Evolutionary conservation across 2,113 vertebrate species (phyloP), one percentile per base, ranked within the genome.

Genomic region (Balaenoptera acutorostrata): DNA sequence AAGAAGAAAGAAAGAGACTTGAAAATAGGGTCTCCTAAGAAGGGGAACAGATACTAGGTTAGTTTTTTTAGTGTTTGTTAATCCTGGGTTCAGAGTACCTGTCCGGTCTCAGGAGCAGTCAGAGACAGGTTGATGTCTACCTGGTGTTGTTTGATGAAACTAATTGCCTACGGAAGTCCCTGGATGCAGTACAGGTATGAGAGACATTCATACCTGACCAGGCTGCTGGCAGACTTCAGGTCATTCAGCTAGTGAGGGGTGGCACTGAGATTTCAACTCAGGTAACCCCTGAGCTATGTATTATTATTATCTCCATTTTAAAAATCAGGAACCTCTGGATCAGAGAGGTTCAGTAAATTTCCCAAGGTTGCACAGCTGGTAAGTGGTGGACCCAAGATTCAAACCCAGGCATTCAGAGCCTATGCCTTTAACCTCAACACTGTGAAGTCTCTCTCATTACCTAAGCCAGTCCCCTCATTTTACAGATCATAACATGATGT

Each of bases 251-350:
- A 23, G 59, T n/a, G 13, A 21, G 21, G 25, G 31, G 21, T 23
- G n/a, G 29, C 20, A 7, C 61, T 96, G 97, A 64, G 49, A 89
- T 97, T 95, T 96, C 78, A 97, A 84, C 88, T 80, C 71, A 20
- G 18, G 39, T 81, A 27, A 41, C 64, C 20, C 44, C 46, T 68
- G 25, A 39, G 25, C 31, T 83, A 39, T 33, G 5, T 59, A 33
- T 39, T 25, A 17, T 36, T 39, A 52, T 20, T 27, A 52, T 20
- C 36, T 55, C 69, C 77, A 75, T 72, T 21, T 59, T 59, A 57
- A 88, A 25, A 20, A 49, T 23, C 61, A 91, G 17, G 55, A 46
- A 82, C 46, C 57, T 33, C 66, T 74, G 46, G 36, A 72, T 10
- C 66, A 74, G 64, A 74, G 57, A 44, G 29, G 21, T 17, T 55